phyloP scores from a whole-genome alignment of 1,140 invertebrate genomes.

The Hycleus phaleratus region DNA sequence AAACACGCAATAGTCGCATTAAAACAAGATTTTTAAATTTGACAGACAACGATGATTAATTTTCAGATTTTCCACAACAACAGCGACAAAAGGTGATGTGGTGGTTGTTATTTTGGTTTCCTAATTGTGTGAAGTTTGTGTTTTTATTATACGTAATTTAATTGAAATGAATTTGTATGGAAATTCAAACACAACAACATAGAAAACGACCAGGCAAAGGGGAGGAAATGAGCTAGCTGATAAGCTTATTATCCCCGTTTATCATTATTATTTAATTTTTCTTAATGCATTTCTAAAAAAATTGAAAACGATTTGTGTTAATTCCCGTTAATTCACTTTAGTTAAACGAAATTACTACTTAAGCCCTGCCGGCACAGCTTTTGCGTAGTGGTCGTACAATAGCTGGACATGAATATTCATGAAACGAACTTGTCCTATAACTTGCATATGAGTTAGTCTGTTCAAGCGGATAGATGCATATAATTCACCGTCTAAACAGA shows the following conservation, averaged over 20 bases:
- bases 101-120: too few relatives aligned
- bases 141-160: too few relatives aligned
- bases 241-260: not conserved
- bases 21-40: too few relatives aligned
- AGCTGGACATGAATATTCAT: slow-evolving; percentile 16
- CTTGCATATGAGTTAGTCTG: slow-evolving; percentile 15
- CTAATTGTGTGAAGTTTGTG: too few relatives aligned
- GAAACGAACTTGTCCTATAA: slow-evolving; percentile 13
- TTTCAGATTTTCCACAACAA: too few relatives aligned
- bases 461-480: slow-evolving; percentile 17
- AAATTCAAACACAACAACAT: too few relatives aligned
- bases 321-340: slow-evolving; percentile 21
- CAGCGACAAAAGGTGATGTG: too few relatives aligned
- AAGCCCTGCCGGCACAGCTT: slow-evolving; percentile 20
- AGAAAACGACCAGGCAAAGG: too few relatives aligned
- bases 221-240: not conserved
- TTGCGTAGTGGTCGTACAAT: slow-evolving; percentile 10
- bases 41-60: too few relatives aligned
- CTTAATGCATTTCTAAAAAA: slow-evolving; percentile 1
- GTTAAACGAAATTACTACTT: slow-evolving; percentile 23
- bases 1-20: too few relatives aligned
- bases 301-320: slow-evolving; percentile 12
- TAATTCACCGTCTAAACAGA: slow-evolving; percentile 8
- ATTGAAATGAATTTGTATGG: too few relatives aligned
- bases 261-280: slow-evolving; percentile 5